phyloP scores from a whole-genome alignment of 2,113 vertebrate genomes.

The Hypocryptadius cinnamomeus region DNA sequence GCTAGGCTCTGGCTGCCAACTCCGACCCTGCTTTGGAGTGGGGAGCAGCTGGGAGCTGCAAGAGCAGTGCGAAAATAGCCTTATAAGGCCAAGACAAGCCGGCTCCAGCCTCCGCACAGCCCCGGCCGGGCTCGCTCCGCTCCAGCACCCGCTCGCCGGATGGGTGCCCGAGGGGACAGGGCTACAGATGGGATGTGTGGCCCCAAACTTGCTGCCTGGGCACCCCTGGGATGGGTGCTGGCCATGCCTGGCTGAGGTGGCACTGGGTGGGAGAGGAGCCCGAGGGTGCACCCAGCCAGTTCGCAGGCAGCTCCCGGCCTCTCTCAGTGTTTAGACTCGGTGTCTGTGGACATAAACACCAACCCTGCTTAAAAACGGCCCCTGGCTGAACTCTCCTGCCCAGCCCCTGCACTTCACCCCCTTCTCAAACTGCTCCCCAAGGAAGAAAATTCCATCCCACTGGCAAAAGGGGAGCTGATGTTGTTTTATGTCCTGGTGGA shows the following conservation, averaged over 20 bases:
- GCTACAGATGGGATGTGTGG: neutral
- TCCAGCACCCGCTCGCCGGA: neutral
- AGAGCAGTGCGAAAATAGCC: constrained; percentile 12
- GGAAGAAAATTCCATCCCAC: neutral
- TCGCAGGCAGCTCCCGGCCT: neutral
- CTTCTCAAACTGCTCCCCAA: neutral
- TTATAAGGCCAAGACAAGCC: constrained; percentile 46
- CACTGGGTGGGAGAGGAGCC: neutral
- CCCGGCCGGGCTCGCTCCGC: neutral
- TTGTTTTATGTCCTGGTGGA: neutral
- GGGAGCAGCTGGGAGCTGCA: constrained; percentile 39
- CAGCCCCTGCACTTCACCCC: neutral
- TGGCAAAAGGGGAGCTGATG: neutral
- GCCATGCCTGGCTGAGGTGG: neutral
- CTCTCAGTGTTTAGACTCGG: constrained; percentile 49
- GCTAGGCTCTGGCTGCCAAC: neutral
- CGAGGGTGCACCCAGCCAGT: neutral
- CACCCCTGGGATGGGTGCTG: neutral
- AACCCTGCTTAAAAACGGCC: neutral
- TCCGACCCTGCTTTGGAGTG: constrained; percentile 34
- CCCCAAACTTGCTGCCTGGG: neutral
- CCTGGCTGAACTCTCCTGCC: constrained; percentile 53
- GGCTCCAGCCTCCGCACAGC: neutral
- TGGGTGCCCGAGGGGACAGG: neutral
- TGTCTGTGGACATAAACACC: constrained; percentile 51